phyloP scores from a whole-genome alignment of 2,797 vertebrate genomes.

The Ammospiza maritima region DNA sequence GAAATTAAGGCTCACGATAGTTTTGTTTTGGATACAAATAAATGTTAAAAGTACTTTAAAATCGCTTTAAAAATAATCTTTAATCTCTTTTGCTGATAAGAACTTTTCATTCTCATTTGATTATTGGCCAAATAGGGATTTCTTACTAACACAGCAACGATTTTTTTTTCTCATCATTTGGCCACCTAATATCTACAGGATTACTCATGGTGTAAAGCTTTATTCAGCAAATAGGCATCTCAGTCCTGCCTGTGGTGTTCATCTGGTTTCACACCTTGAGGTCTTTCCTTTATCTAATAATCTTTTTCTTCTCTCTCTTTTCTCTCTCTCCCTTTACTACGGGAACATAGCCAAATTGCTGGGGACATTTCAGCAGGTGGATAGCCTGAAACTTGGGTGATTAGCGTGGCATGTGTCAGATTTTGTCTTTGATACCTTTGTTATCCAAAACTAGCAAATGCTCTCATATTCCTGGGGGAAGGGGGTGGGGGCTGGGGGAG shows the following conservation, averaged over 20 bases:
- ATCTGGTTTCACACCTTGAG: background rate
- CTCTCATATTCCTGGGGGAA: background rate
- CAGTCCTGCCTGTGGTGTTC: background rate
- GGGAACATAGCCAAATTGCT: background rate
- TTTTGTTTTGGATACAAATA: constrained; percentile 51
- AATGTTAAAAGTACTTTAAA: constrained; percentile 20
- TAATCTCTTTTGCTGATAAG: constrained; percentile 46
- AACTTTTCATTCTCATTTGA: constrained; percentile 30
- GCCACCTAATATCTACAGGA: background rate
- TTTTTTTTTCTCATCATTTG: background rate
- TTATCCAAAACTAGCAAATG: background rate
- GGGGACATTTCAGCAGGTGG: background rate
- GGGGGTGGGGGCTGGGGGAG: accelerated
- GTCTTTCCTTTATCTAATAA: background rate
- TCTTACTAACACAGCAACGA: background rate
- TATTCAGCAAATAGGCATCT: background rate
- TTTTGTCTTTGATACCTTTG: background rate
- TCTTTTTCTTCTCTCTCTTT: background rate
- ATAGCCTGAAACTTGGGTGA: background rate
- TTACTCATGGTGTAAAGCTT: background rate
- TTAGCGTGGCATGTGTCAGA: background rate
- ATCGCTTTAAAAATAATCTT: background rate
- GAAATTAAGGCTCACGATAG: background rate
- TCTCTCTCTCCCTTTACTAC: background rate
- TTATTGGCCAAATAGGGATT: constrained; percentile 9